A percentile compares a stretch with the other conserved stretches of the same genome.
phyloP scores from a whole-genome alignment of 1,140 invertebrate genomes.

The Tribolium castaneum region DNA sequence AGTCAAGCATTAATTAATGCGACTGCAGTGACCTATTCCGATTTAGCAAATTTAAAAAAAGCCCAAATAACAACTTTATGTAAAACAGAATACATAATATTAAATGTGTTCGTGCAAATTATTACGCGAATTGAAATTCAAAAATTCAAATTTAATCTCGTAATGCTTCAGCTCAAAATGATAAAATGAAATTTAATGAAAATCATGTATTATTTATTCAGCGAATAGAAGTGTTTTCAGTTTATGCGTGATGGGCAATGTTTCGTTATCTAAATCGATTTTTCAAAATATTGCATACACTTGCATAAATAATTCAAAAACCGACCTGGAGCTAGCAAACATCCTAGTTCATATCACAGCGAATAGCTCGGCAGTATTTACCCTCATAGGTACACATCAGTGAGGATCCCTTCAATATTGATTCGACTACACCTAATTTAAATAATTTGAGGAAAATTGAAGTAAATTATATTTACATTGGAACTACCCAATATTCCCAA shows the following conservation, averaged over 20 bases:
- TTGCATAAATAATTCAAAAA: no score
- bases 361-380: not conserved
- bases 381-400: not conserved
- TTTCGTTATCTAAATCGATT: not conserved
- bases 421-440: not conserved
- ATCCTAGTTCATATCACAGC: not conserved
- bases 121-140: constrained; percentile 4
- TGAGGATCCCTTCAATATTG: not conserved
- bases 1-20: not conserved
- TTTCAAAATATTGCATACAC: not conserved
- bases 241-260: constrained; percentile 12
- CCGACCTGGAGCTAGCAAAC: no score
- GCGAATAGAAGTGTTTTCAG: not conserved
- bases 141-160: constrained; percentile 34
- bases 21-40: constrained; percentile 22
- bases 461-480: not conserved
- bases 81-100: constrained; percentile 11
- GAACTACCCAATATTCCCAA: not conserved
- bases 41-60: not conserved
- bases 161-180: constrained; percentile 5
- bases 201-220: constrained; percentile 22
- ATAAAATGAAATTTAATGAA: constrained; percentile 24
- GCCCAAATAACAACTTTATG: constrained; percentile 3
- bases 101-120: constrained; percentile 30
- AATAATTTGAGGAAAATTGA: not conserved